phyloP scores from a whole-genome alignment of 2,113 vertebrate species.

The Megaceryle torquata region DNA sequence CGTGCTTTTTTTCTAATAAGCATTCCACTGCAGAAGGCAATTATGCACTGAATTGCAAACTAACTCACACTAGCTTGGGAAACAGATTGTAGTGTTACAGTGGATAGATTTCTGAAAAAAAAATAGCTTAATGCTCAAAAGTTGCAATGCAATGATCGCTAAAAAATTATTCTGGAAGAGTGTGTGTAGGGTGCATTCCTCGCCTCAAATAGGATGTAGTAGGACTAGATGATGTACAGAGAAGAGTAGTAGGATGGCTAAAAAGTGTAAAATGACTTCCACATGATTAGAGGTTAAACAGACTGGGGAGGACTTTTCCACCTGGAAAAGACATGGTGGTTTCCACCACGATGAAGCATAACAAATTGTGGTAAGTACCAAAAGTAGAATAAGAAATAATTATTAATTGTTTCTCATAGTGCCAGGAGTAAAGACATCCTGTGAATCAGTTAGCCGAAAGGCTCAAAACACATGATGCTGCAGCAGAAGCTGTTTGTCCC shows the following conservation, averaged over 20 bases:
- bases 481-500: not conserved
- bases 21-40: not conserved
- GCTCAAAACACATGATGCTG: not conserved
- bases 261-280: not conserved
- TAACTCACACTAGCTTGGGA: not conserved
- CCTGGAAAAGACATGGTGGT: not conserved
- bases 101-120: not conserved
- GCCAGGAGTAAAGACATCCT: too few species aligned
- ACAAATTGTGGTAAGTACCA: not conserved
- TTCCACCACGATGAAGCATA: not conserved
- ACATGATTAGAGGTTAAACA: not conserved
- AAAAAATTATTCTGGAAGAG: not conserved
- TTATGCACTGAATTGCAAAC: not conserved
- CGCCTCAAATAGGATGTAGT: fast-evolving
- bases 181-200: fast-evolving
- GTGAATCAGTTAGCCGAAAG: not conserved
- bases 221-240: not conserved
- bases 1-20: fast-evolving
- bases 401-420: not conserved
- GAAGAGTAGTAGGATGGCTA: not conserved
- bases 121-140: not conserved
- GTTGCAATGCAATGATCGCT: not conserved
- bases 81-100: not conserved
- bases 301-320: not conserved
- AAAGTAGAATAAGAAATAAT: not conserved